phyloP scores from a whole-genome alignment of 2,888 invertebrate species.

The Colletes collaris region DNA sequence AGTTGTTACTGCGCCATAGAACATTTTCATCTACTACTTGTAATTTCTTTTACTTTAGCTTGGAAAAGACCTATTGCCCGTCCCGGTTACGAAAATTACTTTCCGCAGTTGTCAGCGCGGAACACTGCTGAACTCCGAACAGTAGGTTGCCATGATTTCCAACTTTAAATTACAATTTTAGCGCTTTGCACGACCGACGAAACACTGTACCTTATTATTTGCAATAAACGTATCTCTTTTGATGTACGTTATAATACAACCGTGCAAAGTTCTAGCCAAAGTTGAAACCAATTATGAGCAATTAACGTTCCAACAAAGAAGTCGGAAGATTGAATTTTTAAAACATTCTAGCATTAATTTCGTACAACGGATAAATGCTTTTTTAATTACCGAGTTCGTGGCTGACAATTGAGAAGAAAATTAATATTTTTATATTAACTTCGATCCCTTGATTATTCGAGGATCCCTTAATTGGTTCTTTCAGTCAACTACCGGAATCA shows the following conservation, averaged over 20 bases:
- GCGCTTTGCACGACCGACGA: conserved; percentile 32
- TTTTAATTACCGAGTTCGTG: no score
- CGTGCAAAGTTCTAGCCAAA: no score
- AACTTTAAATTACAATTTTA: conserved; percentile 62
- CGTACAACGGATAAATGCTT: no score
- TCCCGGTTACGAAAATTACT: conserved; percentile 23
- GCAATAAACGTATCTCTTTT: conserved; percentile 15
- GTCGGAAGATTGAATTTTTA: no score
- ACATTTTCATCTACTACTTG: conserved; percentile 13
- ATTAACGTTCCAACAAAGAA: no score
- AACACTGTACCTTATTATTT: neutral
- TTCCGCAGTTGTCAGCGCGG: conserved; percentile 44
- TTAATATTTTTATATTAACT: no score
- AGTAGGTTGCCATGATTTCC: conserved; percentile 58
- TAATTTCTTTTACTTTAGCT: conserved; percentile 24
- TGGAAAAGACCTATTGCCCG: conserved; percentile 5
- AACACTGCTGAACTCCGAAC: conserved; percentile 63
- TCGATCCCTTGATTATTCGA: neutral
- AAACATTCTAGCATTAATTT: no score
- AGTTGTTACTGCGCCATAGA: conserved; percentile 11
- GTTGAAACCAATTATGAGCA: no score
- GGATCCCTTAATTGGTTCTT: neutral
- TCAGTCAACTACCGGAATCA: no score
- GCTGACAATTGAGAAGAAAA: no score
- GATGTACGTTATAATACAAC: no score